phyloP scores from a whole-genome alignment of 2,113 vertebrate genomes.

The Aspidoscelis tigris region DNA sequence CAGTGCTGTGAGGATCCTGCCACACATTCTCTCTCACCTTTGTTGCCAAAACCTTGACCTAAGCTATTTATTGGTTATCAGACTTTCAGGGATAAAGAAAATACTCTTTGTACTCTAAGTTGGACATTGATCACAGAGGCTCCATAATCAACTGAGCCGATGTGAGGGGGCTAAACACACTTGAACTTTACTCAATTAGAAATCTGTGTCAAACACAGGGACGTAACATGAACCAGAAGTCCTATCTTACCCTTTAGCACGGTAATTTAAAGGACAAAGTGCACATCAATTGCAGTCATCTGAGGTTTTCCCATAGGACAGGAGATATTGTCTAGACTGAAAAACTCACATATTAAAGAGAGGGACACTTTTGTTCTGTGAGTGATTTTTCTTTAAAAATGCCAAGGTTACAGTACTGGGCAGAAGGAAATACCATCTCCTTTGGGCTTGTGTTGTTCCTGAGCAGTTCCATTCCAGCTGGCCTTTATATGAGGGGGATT shows the following conservation, averaged over 20 bases:
- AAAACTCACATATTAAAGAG: background rate
- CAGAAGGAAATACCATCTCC: background rate
- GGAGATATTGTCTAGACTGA: background rate
- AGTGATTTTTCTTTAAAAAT: background rate
- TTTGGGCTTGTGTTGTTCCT: no score
- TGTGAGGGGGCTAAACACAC: background rate
- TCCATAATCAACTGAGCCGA: background rate
- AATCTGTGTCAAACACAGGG: conserved; percentile 11
- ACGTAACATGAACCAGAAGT: background rate
- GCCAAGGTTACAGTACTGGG: no score
- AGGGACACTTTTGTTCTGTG: background rate
- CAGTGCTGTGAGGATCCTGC: background rate
- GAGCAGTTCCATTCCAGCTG: background rate
- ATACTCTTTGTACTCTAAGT: conserved; percentile 13
- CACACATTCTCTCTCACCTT: background rate
- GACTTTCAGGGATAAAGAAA: conserved; percentile 18
- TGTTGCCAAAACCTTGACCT: conserved; percentile 2
- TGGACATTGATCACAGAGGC: conserved; percentile 18
- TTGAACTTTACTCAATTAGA: conserved; percentile 28
- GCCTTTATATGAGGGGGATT: background rate
- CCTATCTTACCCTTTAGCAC: background rate
- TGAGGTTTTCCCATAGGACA: background rate
- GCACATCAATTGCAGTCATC: background rate
- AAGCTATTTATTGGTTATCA: conserved; percentile 15
- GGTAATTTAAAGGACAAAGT: background rate